Evolutionary conservation across 2,113 vertebrate genomes (phyloP), one percentile per base, ranked within the genome.

Genomic region (Odontesthes bonariensis): DNA sequence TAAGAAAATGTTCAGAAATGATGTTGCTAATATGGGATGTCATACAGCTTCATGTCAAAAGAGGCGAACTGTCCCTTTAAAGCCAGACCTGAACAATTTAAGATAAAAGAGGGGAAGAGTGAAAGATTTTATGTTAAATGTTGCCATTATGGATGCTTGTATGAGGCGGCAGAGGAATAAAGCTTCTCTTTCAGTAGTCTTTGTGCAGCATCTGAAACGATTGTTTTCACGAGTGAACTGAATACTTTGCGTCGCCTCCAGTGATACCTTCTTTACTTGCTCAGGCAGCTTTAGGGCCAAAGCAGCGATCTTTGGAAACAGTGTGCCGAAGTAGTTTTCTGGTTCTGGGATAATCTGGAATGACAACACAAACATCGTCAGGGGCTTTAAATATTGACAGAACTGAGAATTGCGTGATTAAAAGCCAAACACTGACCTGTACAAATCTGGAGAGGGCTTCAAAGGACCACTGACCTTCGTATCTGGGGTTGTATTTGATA

Each of bases 301-400:
- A 1, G 33, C 57, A 1, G 91, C 92, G 3, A 94, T 93, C 82
- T 85, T 94, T 4, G 85, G 83, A 61, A 87, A 84, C 44, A 87
- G 58, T 0, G 0, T 0, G 1, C 8, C 0, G 19, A 73, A 63
- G 32, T 74, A 23, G 1, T 59, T 83, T 1, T 90, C 88, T 0
- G 1, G 0, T 4, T 3, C 0, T 0, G 71, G 47, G 5, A 73
- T 0, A 0, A 0, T 0, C 93, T 92, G 52, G 8, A 44, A 31
- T 64, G 10, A 6, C 73, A 75, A 73, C 3, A 20, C 0, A 11
- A 9, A 14, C 0, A 22, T 61, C 1, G 54, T 27, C 3, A 9
- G 19, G 6, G 0, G 2, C 5, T 35, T 51, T 8, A 38, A 33
- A 51, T 22, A 33, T 11, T 31, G n/a, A 23, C 2, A 10, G 12